Conservation (phyloP, 2,113 vertebrate species). For the Raphicerus campestris region DNA sequence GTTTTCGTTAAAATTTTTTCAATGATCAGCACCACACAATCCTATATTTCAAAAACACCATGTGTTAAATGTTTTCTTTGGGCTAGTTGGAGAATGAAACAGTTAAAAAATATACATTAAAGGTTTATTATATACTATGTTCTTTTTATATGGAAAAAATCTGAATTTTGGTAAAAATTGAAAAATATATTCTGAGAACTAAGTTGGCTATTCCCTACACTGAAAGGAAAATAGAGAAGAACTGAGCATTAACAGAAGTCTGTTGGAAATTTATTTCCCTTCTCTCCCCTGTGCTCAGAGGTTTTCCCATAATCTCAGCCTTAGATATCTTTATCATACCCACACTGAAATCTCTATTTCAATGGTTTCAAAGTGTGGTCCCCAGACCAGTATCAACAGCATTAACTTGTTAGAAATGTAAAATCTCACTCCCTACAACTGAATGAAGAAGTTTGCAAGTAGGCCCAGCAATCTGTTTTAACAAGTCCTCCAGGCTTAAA, state of each 20-base stretch:
- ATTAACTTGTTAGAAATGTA: not conserved
- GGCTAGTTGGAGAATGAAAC: not conserved
- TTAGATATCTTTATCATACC: not conserved
- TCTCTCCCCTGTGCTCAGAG: not conserved
- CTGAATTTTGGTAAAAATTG: not conserved
- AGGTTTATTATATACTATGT: not conserved
- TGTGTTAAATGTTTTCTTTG: not conserved
- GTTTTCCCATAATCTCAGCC: not conserved
- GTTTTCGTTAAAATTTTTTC: not conserved
- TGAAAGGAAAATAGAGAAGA: not conserved
- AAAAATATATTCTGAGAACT: conserved; percentile 7
- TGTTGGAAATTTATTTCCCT: not conserved
- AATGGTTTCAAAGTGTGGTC: not conserved
- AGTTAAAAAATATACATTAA: not conserved
- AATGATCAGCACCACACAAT: not conserved
- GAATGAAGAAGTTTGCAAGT: not conserved
- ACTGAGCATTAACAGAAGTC: not conserved
- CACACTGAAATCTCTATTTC: not conserved
- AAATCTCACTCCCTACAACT: not conserved
- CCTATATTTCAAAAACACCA: not conserved
- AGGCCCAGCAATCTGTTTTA: not conserved
- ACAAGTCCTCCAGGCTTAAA: not conserved
- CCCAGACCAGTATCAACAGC: not conserved
- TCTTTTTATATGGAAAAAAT: not conserved
- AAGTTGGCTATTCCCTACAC: not conserved